Base-by-base conservation (phyloP, 2,113 vertebrate genomes). In the Pollachius pollachius region DNA sequence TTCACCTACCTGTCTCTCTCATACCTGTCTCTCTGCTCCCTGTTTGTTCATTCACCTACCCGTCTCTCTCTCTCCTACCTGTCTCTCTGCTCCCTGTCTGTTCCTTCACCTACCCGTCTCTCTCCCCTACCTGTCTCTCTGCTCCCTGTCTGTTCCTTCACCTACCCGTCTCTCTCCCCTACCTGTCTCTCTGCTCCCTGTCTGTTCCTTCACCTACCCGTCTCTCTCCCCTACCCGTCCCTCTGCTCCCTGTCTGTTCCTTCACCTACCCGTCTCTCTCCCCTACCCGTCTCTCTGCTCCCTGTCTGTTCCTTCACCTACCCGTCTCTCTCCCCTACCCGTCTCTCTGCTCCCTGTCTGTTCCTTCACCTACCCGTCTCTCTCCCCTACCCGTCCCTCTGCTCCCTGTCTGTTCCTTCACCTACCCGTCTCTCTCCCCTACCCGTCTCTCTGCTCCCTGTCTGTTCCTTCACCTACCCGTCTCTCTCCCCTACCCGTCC, bases 401-500 rank as follows among this genome's bases (percentile, higher is more conserved):
- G n/a, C n/a, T n/a, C n/a, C n/a, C n/a, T n/a, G n/a, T n/a, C n/a
- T n/a, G n/a, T n/a, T n/a, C n/a, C n/a, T n/a, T n/a, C n/a, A n/a
- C n/a, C n/a, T n/a, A n/a, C n/a, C n/a, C n/a, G n/a, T 60, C 19
- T 23, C 3, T 15, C 19, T 23, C 6, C 62, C 27, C 11, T 56
- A 17, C 37, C 11, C 34, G 58, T 6, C 41, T 62, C 17, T 34
- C 52, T 16, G 15, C 27, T 30, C 61, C 15, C 8, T 30, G 12
- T 63, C 68, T 70, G 54, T 56, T 41, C 5, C 2, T 34, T 9
- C 34, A 16, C 60, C 19, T n/a, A 27, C 23, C 25, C 15, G n/a
- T 67, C 60, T 48, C 27, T 67, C 54, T 62, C 7, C 65, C 8
- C 65, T 86, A 96, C 96, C 94, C 96, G 94, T 64, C 94, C n/a